Percentiles rank a stretch among this genome's conserved stretches.
phyloP scores from a whole-genome alignment of 2,888 invertebrate genomes.

The Parnassius apollo region DNA sequence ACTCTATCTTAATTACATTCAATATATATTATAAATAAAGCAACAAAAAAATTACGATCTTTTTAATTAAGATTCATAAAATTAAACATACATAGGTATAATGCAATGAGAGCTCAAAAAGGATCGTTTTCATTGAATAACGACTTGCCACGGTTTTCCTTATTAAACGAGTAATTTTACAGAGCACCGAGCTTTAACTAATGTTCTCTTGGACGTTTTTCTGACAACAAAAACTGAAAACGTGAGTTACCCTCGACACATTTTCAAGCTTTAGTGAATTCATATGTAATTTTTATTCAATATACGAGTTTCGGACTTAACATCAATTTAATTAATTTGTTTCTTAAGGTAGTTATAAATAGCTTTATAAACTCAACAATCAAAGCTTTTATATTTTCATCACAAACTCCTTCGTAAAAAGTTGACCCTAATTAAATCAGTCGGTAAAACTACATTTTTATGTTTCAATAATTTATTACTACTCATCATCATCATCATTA shows the following conservation, averaged over 20 bases:
- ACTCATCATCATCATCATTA: no score
- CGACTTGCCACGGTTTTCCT: slow-evolving; percentile 17
- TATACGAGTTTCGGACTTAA: slow-evolving; percentile 11
- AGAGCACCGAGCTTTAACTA: slow-evolving; percentile 19
- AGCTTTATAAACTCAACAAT: no score
- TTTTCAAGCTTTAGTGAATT: slow-evolving; percentile 9
- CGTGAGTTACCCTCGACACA: slow-evolving; percentile 6
- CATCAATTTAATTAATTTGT: background rate
- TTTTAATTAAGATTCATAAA: slow-evolving; percentile 8
- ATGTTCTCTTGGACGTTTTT: slow-evolving; percentile 24
- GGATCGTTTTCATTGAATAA: slow-evolving; percentile 6
- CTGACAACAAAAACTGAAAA: slow-evolving; percentile 15
- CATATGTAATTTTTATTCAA: slow-evolving; percentile 33
- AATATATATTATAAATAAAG: background rate
- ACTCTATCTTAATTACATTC: background rate
- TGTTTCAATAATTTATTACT: no score
- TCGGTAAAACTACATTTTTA: no score
- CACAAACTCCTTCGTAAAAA: no score
- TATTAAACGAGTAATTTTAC: slow-evolving; percentile 21
- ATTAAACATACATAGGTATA: slow-evolving; percentile 7
- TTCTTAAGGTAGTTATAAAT: no score
- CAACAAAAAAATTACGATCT: background rate
- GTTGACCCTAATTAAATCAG: no score
- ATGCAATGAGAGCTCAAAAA: background rate
- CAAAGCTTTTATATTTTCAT: no score